Conservation (phyloP, 2,113 vertebrate species). For the Strix uralensis region DNA sequence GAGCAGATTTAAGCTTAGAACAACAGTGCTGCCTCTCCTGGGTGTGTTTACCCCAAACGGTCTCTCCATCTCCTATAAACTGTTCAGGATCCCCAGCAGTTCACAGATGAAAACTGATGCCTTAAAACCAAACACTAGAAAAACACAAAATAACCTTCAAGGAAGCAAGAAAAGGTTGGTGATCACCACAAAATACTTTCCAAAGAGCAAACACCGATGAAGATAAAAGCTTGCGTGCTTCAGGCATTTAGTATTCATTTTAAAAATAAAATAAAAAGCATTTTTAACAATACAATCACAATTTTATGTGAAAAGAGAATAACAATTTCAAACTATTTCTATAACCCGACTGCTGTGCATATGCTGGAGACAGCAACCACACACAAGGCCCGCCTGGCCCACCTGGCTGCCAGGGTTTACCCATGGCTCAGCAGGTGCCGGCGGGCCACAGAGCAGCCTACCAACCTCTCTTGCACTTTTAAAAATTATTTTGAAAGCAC, state of each 20-base stretch:
- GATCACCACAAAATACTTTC: not conserved
- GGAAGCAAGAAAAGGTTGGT: not conserved
- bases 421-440: not conserved
- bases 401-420: not conserved
- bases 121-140: not conserved
- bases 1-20: not conserved
- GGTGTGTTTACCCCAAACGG: accelerated
- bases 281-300: not conserved
- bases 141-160: not conserved
- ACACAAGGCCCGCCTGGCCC: not conserved
- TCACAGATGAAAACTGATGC: not conserved
- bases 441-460: not conserved
- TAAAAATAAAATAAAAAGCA: not conserved
- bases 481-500: not conserved
- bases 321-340: not conserved
- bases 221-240: not conserved
- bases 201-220: accelerated
- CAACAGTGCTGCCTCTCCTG: not conserved
- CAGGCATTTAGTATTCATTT: not conserved
- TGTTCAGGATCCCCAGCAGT: not conserved
- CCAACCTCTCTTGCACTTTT: not conserved
- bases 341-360: not conserved
- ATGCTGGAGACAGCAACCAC: not conserved
- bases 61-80: not conserved
- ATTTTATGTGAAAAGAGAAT: not conserved